phyloP scores from a whole-genome alignment of 2,113 vertebrate species.

The Bos taurus region ARS-UCD2.0 NC_037349.1:56683501-56684000 shows the following conservation, averaged over 20 bases:
- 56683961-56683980: rapidly evolving
- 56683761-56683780: not conserved
- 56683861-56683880: not conserved
- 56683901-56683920: not conserved
- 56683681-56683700: not conserved
- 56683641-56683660: not conserved
- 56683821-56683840: not conserved
- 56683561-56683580: not conserved
- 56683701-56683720: not conserved
- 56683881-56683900: not conserved
- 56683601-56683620: not conserved
- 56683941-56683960: not conserved
- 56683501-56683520: not conserved
- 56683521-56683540: not conserved
- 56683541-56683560: not conserved
- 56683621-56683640: rapidly evolving
- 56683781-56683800: not conserved
- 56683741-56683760: not conserved
- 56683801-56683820: not conserved
- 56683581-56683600: not conserved
- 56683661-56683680: not conserved
- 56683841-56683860: not conserved
- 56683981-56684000: not conserved
- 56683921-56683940: not conserved
- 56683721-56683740: not conserved